Evolutionary conservation across 1,140 invertebrate species (phyloP), one percentile per base, ranked within the genome.

Genomic region (Bombus pascuorum): DNA sequence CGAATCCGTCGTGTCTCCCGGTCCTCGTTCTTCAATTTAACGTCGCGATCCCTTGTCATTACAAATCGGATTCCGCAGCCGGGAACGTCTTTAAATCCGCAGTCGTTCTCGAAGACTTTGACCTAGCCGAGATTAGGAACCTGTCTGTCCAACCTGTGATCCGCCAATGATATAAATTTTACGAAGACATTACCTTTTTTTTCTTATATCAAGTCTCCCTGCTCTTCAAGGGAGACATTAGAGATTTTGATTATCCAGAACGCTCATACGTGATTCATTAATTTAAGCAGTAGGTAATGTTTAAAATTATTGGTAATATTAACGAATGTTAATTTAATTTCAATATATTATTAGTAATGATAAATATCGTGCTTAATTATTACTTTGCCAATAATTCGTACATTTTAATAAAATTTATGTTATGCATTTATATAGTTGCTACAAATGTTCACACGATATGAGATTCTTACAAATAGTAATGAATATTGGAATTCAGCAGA

Each of bases 31-130:
- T 37, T 65, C 80, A n/a, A 75, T 82, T 75, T 47, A 53, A 66
- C 57, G 68, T 25, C 66, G n/a, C 70, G 53, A 59, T 73, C 80
- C n/a, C 70, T 42, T 74, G 70, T 53, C 80, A 37, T 82, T 75
- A 66, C 71, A 76, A 83, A 66, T 76, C 59, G 39, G 71, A 82
- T 82, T 25, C 32, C 37, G 53, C 18, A 28, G 10, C 12, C n/a
- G n/a, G 34, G 5, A 37, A 15, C 32, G 28, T 22, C 57, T 47
- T 75, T 34, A 62, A 75, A 62, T 42, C 53, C n/a, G 22, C n/a
- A 44, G 34, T 53, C 59, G 57, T 66, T 65, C 15, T 28, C 34
- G 25, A 3, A 13, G 32, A 47, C 44, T 62, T 44, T 62, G 34
- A 32, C 66, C 66, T 25, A 13, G 32, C 22, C 53, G 68, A 62